Percentiles rank a stretch among this genome's conserved stretches.
phyloP scores from a whole-genome alignment of 2,888 invertebrate species.

The Polyommatus icarus region DNA sequence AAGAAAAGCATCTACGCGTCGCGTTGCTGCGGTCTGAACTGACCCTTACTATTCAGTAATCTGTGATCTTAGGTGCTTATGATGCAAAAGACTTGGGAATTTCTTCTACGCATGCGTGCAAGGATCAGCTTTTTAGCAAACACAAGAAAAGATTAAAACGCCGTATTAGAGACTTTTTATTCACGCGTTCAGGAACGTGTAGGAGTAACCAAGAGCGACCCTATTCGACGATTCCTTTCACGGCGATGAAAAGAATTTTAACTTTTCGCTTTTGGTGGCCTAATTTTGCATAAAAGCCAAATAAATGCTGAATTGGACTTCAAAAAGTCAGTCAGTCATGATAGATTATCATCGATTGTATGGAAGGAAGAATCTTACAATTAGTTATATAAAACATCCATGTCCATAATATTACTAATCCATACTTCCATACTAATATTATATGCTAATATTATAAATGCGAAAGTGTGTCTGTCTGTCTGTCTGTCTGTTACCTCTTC shows the following conservation, averaged over 20 bases:
- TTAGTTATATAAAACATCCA: not conserved
- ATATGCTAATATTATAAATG: too few relatives aligned
- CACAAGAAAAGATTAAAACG: conserved; percentile 10
- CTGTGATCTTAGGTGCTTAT: not conserved
- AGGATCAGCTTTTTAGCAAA: conserved; percentile 13
- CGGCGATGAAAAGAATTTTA: conserved; percentile 3
- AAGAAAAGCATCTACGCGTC: too few relatives aligned
- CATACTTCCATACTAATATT: too few relatives aligned
- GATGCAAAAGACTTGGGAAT: not conserved
- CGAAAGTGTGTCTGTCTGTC: too few relatives aligned
- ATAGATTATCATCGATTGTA: not conserved
- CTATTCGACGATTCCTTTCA: conserved; percentile 11
- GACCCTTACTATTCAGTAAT: too few relatives aligned
- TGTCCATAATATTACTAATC: too few relatives aligned
- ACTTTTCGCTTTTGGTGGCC: not conserved
- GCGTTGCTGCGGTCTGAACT: too few relatives aligned
- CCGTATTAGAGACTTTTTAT: not conserved
- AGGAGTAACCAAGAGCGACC: not conserved
- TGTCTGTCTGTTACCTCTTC: too few relatives aligned
- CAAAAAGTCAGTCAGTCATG: not conserved
- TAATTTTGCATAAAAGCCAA: conserved; percentile 4
- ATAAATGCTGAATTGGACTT: not conserved
- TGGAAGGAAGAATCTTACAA: not conserved
- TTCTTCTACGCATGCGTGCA: not conserved
- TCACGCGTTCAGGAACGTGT: conserved; percentile 9